These are phyloP conservation scores for Muschampia plurimacula DNA, from an alignment of 2,888 invertebrate species.

Conservation along the genomic window DNA sequence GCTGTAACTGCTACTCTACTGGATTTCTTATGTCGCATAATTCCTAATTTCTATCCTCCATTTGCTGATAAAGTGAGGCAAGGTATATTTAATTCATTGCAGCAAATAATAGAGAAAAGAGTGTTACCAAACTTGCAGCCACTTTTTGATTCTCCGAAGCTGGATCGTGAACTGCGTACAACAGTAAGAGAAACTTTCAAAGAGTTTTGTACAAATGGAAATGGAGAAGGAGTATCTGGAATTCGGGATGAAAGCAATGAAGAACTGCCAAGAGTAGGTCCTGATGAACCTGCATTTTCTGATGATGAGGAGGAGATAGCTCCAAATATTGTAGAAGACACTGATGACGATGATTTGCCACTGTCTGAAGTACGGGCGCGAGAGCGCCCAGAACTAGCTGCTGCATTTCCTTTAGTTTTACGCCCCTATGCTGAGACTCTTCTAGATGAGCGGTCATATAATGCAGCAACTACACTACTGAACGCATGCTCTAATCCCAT, in stretches of 20 bases:
- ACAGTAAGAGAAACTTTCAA: conserved; percentile 96
- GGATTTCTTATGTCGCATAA: conserved; percentile 96
- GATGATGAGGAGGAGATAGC: conserved; percentile 92
- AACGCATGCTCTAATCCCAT: conserved; percentile 70
- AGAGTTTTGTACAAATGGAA: conserved; percentile 91
- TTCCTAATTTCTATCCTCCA: conserved; percentile 94
- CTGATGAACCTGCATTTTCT: conserved; percentile 92
- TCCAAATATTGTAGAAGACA: conserved; percentile 85
- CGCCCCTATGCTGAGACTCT: conserved; percentile 78
- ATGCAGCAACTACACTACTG: conserved; percentile 70
- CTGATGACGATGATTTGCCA: conserved; percentile 91
- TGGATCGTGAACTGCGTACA: conserved; percentile 93
- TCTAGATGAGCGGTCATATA: conserved; percentile 72
- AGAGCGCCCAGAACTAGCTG: conserved; percentile 85
- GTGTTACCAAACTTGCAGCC: conserved; percentile 95
- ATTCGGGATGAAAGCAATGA: conserved; percentile 75
- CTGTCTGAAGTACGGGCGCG: conserved; percentile 91
- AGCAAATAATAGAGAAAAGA: conserved; percentile 95
- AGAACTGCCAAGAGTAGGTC: conserved; percentile 76
- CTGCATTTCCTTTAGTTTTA: conserved; percentile 74
- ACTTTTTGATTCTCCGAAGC: conserved; percentile 94
- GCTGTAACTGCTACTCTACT: conserved; percentile 95
- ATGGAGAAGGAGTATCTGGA: conserved; percentile 81
- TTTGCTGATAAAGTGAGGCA: conserved; percentile 91
- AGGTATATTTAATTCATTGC: conserved; percentile 93